Evolutionary conservation across 1,140 invertebrate genomes (phyloP).

Genomic region (Hyphantria cunea): DNA sequence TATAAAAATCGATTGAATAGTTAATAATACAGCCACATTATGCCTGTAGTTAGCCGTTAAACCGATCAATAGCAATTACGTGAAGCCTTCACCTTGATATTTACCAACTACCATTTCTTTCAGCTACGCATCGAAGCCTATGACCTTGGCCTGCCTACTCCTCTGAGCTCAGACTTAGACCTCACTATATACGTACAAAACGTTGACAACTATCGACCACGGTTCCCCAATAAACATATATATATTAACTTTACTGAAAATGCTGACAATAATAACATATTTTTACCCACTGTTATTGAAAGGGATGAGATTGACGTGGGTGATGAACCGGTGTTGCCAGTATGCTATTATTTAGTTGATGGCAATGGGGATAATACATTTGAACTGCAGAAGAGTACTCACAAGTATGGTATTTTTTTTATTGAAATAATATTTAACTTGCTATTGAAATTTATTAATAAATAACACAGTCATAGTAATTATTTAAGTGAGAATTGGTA

Average conservation of each 20-base stretch:
- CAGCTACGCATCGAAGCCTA: slow-evolving; percentile 95
- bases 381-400: slow-evolving; percentile 87
- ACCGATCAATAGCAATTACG: no score
- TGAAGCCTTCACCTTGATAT: neutral
- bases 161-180: slow-evolving; percentile 93
- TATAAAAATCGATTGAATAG: no score
- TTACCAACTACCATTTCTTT: slow-evolving; percentile 14
- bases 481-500: no score
- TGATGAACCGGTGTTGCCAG: slow-evolving; percentile 88
- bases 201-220: slow-evolving; percentile 94
- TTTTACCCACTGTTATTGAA: slow-evolving; percentile 92
- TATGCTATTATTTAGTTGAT: slow-evolving; percentile 93
- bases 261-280: slow-evolving; percentile 83
- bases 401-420: slow-evolving; percentile 80
- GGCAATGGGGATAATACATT: slow-evolving; percentile 90
- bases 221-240: slow-evolving; percentile 90
- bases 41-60: no score
- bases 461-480: neutral
- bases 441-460: neutral
- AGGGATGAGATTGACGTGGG: slow-evolving; percentile 92
- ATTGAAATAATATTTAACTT: neutral
- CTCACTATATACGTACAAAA: slow-evolving; percentile 94
- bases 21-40: no score
- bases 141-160: slow-evolving; percentile 92
- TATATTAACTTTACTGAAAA: slow-evolving; percentile 93